phyloP scores from a whole-genome alignment of 2,113 vertebrate species.

The Apistogramma diplotaenia region DNA sequence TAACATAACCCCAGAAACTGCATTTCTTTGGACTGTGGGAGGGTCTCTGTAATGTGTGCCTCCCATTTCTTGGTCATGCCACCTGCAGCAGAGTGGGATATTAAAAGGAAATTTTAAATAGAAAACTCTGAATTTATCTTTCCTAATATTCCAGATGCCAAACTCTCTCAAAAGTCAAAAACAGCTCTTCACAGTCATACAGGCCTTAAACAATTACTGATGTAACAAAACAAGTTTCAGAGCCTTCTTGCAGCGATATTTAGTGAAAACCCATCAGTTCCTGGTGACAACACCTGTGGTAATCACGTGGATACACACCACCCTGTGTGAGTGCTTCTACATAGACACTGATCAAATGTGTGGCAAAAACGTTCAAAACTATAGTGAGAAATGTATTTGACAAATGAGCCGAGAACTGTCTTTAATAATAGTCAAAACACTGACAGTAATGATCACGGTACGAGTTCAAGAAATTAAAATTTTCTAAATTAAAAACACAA shows the following conservation, averaged over 20 bases:
- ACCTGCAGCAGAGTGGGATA: neutral
- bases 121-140: neutral
- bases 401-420: conserved; percentile 55
- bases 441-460: conserved; percentile 66
- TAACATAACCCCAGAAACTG: no score
- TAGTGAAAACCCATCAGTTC: conserved; percentile 19
- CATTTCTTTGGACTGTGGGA: no score
- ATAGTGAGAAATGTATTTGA: conserved; percentile 63
- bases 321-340: conserved; percentile 39
- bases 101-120: neutral
- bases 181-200: neutral
- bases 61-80: no score
- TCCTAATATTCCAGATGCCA: neutral
- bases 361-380: conserved; percentile 53
- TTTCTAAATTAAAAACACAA: conserved; percentile 50
- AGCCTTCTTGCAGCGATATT: neutral
- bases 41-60: no score
- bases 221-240: neutral
- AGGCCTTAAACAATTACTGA: neutral
- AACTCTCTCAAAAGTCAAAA: neutral
- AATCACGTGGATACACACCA: conserved; percentile 51
- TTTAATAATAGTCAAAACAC: conserved; percentile 52
- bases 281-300: conserved; percentile 40
- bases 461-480: conserved; percentile 58
- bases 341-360: conserved; percentile 63